Base-by-base conservation (phyloP, 1,140 invertebrate species). In the Helicoverpa armigera region DNA sequence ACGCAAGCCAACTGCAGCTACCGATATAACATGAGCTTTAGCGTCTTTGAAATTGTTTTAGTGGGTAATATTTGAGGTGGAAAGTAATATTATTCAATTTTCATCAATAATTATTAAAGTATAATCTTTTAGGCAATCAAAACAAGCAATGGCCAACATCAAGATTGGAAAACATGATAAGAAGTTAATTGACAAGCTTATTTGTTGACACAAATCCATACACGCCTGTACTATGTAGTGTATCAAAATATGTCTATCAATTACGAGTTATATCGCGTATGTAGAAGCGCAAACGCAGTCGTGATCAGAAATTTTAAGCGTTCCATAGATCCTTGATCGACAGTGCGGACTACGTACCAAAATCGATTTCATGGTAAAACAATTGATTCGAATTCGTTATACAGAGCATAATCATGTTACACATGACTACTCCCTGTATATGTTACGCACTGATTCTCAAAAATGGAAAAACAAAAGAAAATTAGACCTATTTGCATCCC, bases 291-390 rank as follows among this genome's bases (percentile, higher is more conserved):
- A 53, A 48, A 67, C 80, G 76, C 80, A 67, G n/a, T 63, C 80
- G 78, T 83, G 82, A 80, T 73, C 16, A 54, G 82, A 74, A 78
- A 58, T 31, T 67, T 23, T 56, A 73, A 14, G 48, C 50, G 51
- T 70, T 5, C 35, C 35, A 43, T 43, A 0, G 50, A 76, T 56
- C 81, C 74, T 74, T 70, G 75, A 72, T 82, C 75, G 29, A 31
- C 50, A 48, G 56, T 29, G 53, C 61, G n/a, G 51, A 70, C 65
- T n/a, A 76, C 60, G 50, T 50, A 77, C 18, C 74, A 11, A 67
- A 77, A 67, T 77, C 75, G 23, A 67, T 67, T 77, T 77, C 35
- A 77, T 54, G 61, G 48, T 65, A 14, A 77, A 77, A 63, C 12
- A 61, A 63, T 77, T 50, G 61, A 65, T 77, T 77, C 11, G 1